Evolutionary conservation across 2,113 vertebrate species (phyloP).

Genomic region (Neotoma lepida): DNA sequence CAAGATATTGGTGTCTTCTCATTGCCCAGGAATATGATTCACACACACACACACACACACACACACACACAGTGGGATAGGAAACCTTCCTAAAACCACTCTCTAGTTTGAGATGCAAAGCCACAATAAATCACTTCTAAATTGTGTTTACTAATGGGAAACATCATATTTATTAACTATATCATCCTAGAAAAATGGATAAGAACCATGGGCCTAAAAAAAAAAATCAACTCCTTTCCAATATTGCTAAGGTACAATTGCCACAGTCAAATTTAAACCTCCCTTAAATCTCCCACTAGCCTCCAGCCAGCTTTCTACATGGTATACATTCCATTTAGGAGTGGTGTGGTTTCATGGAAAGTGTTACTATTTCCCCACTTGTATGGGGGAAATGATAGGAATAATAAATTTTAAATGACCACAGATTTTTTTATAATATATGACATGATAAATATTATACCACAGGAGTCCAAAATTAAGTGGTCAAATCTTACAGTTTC

Average conservation of each 20-base stretch:
- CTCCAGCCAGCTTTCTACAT: neutral
- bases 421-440: neutral
- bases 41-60: neutral
- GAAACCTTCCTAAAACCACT: neutral
- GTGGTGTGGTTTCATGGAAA: neutral
- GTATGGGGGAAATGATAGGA: neutral
- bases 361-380: neutral
- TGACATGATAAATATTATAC: neutral
- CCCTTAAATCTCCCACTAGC: neutral
- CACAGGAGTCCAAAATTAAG: neutral
- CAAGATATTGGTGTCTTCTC: neutral
- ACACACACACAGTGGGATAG: neutral
- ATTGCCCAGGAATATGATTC: neutral
- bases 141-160: neutral
- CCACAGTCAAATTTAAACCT: neutral
- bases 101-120: slow-evolving; percentile 19
- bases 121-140: slow-evolving; percentile 17
- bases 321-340: neutral
- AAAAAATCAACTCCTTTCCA: neutral
- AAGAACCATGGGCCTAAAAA: neutral
- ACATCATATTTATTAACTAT: slow-evolving; percentile 20
- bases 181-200: neutral
- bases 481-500: neutral
- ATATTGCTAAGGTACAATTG: neutral
- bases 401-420: neutral